phyloP scores from a whole-genome alignment of 2,888 invertebrate species.

The Parnassius orleans region DNA sequence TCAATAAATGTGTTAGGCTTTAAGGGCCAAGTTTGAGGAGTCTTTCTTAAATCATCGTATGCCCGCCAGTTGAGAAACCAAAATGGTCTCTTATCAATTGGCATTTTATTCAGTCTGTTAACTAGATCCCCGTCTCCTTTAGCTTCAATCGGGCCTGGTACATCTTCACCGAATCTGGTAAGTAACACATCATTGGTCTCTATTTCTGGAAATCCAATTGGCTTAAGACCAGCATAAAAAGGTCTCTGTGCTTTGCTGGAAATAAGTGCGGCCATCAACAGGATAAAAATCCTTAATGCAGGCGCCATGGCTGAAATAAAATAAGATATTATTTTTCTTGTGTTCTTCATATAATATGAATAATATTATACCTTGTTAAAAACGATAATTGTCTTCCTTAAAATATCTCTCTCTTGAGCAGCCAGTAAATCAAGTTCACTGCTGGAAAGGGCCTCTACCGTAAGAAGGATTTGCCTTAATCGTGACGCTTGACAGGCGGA shows the following conservation, averaged over 20 bases:
- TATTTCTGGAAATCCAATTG: constrained; percentile 82
- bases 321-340: too few species aligned
- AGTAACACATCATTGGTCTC: constrained; percentile 49
- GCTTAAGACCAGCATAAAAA: constrained; percentile 80
- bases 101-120: constrained; percentile 79
- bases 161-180: constrained; percentile 78
- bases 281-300: constrained; percentile 41
- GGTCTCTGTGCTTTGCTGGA: constrained; percentile 80
- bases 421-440: too few species aligned
- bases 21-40: constrained; percentile 55
- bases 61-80: constrained; percentile 84
- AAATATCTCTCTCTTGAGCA: too few species aligned
- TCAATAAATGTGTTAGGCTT: constrained; percentile 47
- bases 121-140: constrained; percentile 79
- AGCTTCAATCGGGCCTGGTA: constrained; percentile 80
- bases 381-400: too few species aligned
- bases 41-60: constrained; percentile 77
- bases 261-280: constrained; percentile 44
- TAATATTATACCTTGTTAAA: too few species aligned
- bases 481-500: too few species aligned
- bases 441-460: too few species aligned
- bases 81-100: constrained; percentile 83
- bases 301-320: constrained; percentile 46
- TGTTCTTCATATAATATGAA: too few species aligned
- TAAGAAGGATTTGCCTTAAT: too few species aligned